These are phyloP conservation scores for Protomyctophum bolini DNA, from an alignment of 2,113 vertebrate genomes.

Conservation along the genomic window DNA sequence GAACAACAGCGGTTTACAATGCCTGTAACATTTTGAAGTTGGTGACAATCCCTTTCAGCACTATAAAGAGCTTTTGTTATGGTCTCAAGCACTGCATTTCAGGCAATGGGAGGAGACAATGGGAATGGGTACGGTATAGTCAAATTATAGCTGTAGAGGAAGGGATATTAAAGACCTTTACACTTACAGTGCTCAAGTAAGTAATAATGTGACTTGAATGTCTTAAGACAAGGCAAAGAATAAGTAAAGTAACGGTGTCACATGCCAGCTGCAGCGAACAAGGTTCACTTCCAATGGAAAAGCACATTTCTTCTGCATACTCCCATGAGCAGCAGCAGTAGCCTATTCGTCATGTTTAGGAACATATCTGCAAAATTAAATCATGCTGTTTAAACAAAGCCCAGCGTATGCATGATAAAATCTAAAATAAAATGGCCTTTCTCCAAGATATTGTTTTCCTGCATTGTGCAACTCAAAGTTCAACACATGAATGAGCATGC, in stretches of 20 bases:
- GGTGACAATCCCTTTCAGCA: conserved; percentile 59
- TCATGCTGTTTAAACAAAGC: no score
- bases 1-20: conserved; percentile 50
- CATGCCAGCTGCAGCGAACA: no score
- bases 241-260: no score
- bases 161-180: background rate
- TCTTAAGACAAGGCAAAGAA: no score
- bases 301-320: no score
- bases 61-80: conserved; percentile 60
- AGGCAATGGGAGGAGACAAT: conserved; percentile 23
- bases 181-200: background rate
- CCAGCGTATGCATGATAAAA: no score
- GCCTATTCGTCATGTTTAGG: no score
- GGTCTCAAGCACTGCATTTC: conserved; percentile 15
- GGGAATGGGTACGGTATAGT: conserved; percentile 6
- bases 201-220: no score
- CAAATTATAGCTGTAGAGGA: background rate
- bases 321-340: no score
- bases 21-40: conserved; percentile 53
- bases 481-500: background rate
- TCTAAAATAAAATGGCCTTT: no score
- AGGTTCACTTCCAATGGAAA: no score
- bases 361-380: no score
- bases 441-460: background rate
- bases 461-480: conserved; percentile 44